phyloP scores from a whole-genome alignment of 2,888 invertebrate species.

The Agrilus cyanescens region DNA sequence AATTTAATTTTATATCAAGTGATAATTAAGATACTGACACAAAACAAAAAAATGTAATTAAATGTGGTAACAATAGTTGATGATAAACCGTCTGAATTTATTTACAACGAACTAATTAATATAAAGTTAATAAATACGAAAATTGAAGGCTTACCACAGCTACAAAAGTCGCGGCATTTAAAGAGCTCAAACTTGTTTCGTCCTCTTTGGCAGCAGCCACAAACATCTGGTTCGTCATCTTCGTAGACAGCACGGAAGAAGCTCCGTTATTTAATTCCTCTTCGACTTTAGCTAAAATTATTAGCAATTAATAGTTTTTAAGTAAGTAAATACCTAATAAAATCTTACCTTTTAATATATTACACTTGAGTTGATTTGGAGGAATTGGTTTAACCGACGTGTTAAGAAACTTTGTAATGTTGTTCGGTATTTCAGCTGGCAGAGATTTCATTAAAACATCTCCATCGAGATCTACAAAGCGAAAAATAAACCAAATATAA shows the following conservation, averaged over 20 bases:
- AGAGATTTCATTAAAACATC: slow-evolving; percentile 25
- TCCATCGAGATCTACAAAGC: slow-evolving; percentile 22
- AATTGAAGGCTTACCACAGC: slow-evolving; percentile 53
- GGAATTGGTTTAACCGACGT: slow-evolving; percentile 54
- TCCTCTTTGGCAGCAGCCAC: slow-evolving; percentile 36
- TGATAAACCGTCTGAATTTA: slow-evolving; percentile 3
- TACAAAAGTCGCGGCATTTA: slow-evolving; percentile 58
- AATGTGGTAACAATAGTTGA: background rate
- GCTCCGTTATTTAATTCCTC: slow-evolving; percentile 38
- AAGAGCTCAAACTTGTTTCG: slow-evolving; percentile 32
- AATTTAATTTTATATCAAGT: background rate
- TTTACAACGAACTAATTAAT: slow-evolving; percentile 6
- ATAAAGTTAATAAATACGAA: slow-evolving; percentile 3
- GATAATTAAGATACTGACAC: slow-evolving; percentile 6
- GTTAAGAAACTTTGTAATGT: slow-evolving; percentile 27
- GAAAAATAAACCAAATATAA: slow-evolving; percentile 10
- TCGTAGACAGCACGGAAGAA: slow-evolving; percentile 29
- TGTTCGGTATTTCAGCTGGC: slow-evolving; percentile 32
- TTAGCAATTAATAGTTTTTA: slow-evolving; percentile 7
- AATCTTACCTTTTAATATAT: slow-evolving; percentile 74
- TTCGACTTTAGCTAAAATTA: slow-evolving; percentile 48
- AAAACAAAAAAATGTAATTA: slow-evolving; percentile 6
- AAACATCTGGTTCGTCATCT: slow-evolving; percentile 47
- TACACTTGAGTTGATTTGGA: slow-evolving; percentile 87
- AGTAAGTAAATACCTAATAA: slow-evolving; percentile 14